Conservation (phyloP, 2,797 vertebrate genomes). For the Pelochelys cantorii region DNA sequence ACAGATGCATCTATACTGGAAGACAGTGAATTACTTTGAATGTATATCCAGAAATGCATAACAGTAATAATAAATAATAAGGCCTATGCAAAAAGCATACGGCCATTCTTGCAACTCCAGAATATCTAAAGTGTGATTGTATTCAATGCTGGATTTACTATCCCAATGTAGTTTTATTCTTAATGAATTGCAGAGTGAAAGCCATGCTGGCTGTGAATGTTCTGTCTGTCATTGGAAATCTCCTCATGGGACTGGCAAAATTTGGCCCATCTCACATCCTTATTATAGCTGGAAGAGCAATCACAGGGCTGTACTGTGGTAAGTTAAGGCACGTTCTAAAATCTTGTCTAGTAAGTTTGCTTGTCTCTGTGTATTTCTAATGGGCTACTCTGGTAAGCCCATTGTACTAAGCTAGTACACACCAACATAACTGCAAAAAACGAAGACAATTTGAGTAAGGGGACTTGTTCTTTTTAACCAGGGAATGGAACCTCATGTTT, state of each 20-base stretch:
- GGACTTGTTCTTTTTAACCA: background rate
- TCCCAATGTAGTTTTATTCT: conserved; percentile 25
- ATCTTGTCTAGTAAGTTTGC: background rate
- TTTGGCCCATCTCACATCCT: conserved; percentile 91
- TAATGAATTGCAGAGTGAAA: conserved; percentile 87
- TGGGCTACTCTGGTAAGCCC: background rate
- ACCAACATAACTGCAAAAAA: background rate
- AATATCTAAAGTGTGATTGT: background rate
- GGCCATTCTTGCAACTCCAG: background rate
- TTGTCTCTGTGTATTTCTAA: background rate
- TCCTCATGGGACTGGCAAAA: conserved; percentile 91
- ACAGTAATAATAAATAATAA: background rate
- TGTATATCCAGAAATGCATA: background rate
- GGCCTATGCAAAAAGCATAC: background rate
- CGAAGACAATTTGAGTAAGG: background rate
- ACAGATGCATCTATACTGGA: background rate
- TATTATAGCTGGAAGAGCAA: conserved; percentile 90
- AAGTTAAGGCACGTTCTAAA: conserved; percentile 60
- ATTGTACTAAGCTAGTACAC: background rate
- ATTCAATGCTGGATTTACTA: conserved; percentile 31
- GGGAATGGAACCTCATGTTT: background rate
- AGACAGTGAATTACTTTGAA: background rate
- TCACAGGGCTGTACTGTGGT: conserved; percentile 97
- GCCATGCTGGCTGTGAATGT: conserved; percentile 91
- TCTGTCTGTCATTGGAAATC: conserved; percentile 88